These are phyloP conservation scores for Caenorhabditis sp. DNA, from an alignment of 2,888 invertebrate genomes.

Conservation along the genomic window DNA sequence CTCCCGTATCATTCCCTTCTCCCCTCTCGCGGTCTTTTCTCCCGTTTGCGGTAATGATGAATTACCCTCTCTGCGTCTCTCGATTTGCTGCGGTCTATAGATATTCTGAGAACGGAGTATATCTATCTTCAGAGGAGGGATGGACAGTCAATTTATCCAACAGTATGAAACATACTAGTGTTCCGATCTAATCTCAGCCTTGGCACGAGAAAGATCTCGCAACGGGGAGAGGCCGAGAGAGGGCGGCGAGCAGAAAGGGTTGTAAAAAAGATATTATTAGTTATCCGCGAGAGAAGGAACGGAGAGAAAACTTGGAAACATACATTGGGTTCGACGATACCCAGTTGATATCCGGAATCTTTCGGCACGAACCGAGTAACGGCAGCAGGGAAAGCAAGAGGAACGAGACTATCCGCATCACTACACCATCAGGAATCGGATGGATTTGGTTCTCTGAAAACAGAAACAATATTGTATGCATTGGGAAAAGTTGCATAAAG, in stretches of 20 bases:
- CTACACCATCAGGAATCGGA: slow-evolving; percentile 46
- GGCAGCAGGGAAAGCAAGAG: slow-evolving; percentile 39
- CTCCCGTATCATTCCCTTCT: slow-evolving; percentile 2
- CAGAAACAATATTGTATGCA: slow-evolving; percentile 20
- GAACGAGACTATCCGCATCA: slow-evolving; percentile 39
- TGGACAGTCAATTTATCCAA: slow-evolving; percentile 49
- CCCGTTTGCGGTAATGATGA: slow-evolving; percentile 57
- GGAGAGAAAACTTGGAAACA: slow-evolving; percentile 12
- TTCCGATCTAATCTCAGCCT: slow-evolving; percentile 58
- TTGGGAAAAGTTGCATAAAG: slow-evolving; percentile 3
- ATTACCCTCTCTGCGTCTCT: slow-evolving; percentile 52
- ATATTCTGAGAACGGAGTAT: slow-evolving; percentile 39
- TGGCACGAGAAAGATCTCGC: slow-evolving; percentile 25
- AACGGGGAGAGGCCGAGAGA: slow-evolving; percentile 34
- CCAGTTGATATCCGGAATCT: slow-evolving; percentile 59
- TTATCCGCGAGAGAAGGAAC: slow-evolving; percentile 23
- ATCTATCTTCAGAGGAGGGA: slow-evolving; percentile 44
- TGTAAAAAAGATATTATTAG: slow-evolving; percentile 44
- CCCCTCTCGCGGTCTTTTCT: slow-evolving; percentile 19
- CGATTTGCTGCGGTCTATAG: not conserved
- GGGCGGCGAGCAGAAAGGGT: slow-evolving; percentile 60
- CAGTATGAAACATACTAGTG: slow-evolving; percentile 59
- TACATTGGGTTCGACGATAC: slow-evolving; percentile 53
- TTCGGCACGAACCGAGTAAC: slow-evolving; percentile 22
- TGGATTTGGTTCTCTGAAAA: not conserved